Evolutionary conservation across 2,113 vertebrate genomes (phyloP), one percentile per base, ranked within the genome.

Genomic region (Paralichthys olivaceus): DNA sequence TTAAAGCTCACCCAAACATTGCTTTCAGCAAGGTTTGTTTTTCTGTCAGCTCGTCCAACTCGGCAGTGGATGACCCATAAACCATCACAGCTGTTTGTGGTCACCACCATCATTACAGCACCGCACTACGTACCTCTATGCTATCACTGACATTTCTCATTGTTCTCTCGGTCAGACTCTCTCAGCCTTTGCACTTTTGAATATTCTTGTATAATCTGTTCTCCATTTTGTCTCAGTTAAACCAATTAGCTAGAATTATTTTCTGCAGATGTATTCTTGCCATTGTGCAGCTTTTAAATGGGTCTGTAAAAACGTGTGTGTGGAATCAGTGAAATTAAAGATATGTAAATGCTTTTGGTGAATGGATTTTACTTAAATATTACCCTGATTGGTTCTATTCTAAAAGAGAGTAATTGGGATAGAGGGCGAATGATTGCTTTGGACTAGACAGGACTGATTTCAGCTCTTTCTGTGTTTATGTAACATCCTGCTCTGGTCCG

Each of bases 61-160:
- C 37, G 2, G 53, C 76, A 72, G 60, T 34, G 54, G 54, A 82
- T 61, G 59, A 71, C 29, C 81, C 64, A 83, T 63, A 84, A 85
- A 85, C 77, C 77, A 55, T 78, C 82, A 69, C 85, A 85, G 84
- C 83, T 84, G 82, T 90, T 88, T 82, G 86, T 78, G 83, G 84
- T 75, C 65, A 13, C 54, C 59, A 0, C 60, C 70, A 55, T 72
- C 70, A 74, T 85, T 49, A 77, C 60, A 22, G 40, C 76, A 62
- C 67, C 29, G 43, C 59, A 55, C 22, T 43, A 25, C 53, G 26
- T 57, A 81, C 13, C 51, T 73, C 73, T n/a, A 32, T 19, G 53
- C 26, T 51, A 28, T n/a, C 15, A 47, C 22, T 70, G 15, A 32
- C 4, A 12, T 47, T 75, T 71, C 75, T 73, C 29, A 65, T 60